Evolutionary conservation across 2,113 vertebrate genomes (phyloP).

Genomic region (Steatornis caripensis): DNA sequence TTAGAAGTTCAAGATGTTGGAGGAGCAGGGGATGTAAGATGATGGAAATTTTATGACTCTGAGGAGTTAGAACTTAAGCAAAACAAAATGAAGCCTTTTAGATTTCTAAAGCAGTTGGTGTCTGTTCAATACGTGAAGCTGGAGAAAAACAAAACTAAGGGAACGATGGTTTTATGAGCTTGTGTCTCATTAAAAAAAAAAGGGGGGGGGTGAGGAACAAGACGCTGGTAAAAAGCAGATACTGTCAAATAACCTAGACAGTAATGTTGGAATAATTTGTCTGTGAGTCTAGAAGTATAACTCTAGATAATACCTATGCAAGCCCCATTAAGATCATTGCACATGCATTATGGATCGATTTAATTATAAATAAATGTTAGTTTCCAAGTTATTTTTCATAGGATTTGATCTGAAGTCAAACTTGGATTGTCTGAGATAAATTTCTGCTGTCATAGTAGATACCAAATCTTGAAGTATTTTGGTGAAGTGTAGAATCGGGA

Average conservation of each 20-base stretch:
- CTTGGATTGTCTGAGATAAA: not conserved
- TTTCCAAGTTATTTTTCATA: not conserved
- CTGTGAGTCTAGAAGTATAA: not conserved
- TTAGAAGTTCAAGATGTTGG: not conserved
- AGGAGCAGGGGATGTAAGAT: not conserved
- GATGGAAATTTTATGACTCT: not conserved
- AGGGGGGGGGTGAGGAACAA: accelerated
- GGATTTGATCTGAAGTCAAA: not conserved
- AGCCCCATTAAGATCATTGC: not conserved
- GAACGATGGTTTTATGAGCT: not conserved
- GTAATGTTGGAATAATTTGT: not conserved
- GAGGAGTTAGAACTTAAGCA: not conserved
- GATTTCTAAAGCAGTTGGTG: not conserved
- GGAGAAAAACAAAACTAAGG: not conserved
- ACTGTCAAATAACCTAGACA: not conserved
- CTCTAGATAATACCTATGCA: not conserved
- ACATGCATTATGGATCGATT: not conserved
- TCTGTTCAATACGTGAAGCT: not conserved
- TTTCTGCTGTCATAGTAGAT: not conserved
- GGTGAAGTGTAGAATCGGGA: not conserved
- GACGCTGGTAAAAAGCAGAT: not conserved
- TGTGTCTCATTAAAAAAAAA: not conserved
- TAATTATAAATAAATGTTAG: not conserved
- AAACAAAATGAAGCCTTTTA: not conserved
- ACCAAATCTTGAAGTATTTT: not conserved